A percentile compares a stretch with the other conserved stretches of the same genome.
Conservation (phyloP, 2,888 invertebrate species). For the Drosophila siamana region DNA sequence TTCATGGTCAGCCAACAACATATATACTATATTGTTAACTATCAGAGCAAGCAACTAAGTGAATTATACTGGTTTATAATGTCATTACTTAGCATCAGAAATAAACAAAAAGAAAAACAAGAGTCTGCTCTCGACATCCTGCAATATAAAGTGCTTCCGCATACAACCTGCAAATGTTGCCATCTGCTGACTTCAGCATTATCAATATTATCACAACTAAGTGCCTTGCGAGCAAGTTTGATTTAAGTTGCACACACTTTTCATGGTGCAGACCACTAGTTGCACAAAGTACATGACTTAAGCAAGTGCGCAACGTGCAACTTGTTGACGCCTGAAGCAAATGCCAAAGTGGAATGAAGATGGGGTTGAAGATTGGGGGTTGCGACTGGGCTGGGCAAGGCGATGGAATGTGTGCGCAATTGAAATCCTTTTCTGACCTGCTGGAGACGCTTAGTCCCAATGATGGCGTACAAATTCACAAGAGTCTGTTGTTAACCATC, state of each 20-base stretch:
- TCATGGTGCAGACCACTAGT: conserved; percentile 12
- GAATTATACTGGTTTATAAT: neutral
- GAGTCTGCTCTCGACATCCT: neutral
- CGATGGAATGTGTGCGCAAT: conserved; percentile 8
- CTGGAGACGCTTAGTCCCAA: conserved; percentile 4
- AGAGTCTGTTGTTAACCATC: conserved; percentile 14
- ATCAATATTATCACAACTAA: conserved; percentile 21
- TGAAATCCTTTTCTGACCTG: conserved; percentile 5
- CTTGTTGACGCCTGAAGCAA: conserved; percentile 7
- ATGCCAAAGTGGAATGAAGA: neutral
- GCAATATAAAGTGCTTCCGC: neutral
- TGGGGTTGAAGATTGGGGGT: neutral
- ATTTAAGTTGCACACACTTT: conserved; percentile 6
- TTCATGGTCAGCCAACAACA: neutral
- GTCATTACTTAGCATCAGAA: neutral
- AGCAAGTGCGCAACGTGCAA: conserved; percentile 14
- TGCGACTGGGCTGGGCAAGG: too few species aligned
- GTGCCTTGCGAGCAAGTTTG: conserved; percentile 17
- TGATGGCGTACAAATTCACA: conserved; percentile 19
- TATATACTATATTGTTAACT: neutral
- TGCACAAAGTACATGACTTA: conserved; percentile 18
- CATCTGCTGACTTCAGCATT: conserved; percentile 4
- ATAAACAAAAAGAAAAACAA: neutral
- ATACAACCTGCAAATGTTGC: conserved; percentile 1
- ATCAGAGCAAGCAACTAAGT: neutral